Evolutionary conservation across 2,113 vertebrate species (phyloP), one percentile per base, ranked within the genome.

Genomic region (Lepus timidus): DNA sequence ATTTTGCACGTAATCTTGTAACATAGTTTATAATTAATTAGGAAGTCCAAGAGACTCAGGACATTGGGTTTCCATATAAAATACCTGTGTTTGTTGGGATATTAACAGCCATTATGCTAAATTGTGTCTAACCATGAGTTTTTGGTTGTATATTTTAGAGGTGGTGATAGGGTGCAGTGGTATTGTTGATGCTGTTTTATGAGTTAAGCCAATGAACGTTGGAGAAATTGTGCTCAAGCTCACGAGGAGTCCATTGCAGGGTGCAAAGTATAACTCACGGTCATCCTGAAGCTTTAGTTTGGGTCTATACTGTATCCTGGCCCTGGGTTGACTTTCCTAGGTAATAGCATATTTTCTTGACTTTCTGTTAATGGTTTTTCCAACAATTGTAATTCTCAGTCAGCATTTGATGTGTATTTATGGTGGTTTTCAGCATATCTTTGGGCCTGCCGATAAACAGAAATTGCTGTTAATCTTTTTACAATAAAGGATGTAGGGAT

Each of bases 301-400:
- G 16, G 8, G 3, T 88, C 19, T 93, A n/a, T 52, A n/a, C 29
- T 58, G 39, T 62, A 68, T 79, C 25, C 33, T 80, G 76, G 14
- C 58, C 70, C 94, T 49, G 36, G 16, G 29, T 19, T 55, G 67
- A 64, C 62, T 49, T 19, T 86, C 52, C 68, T 12, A 89, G 25
- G 27, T 73, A 88, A 86, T 13, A 62, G 4, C 25, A 52, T 23
- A 75, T 81, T 95, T 94, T 79, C 51, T 83, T 94, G 51, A 78
- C 17, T 85, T 7, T 25, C 44, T 55, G 6, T n/a, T 78, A 51
- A 55, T 31, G 39, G 52, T 73, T 85, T 75, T 92, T 75, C 14
- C 17, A 70, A 74, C 20, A 74, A 65, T 31, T 91, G 3, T 85
- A 27, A 81, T 76, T 81, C 52, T 74, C 17, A 84, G 85, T 83